A percentile compares a stretch with the other conserved stretches of the same genome.
phyloP scores from a whole-genome alignment of 2,888 invertebrate genomes.

The Chrysotoxum bicinctum region DNA sequence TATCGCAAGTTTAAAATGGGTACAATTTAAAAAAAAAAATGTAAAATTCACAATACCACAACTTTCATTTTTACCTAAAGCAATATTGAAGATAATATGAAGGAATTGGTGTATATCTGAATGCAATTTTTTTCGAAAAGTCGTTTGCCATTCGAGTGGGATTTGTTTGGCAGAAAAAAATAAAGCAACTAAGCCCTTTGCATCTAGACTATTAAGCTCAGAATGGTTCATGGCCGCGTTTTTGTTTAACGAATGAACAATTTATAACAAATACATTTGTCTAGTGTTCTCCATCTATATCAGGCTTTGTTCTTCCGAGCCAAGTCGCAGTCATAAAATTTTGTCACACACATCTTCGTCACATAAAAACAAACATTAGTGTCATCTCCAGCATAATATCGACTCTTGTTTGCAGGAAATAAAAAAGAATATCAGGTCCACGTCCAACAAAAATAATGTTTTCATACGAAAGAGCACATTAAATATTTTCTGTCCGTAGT shows the following conservation, averaged over 20 bases:
- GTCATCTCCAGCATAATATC: background rate
- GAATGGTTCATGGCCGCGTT: too few species aligned
- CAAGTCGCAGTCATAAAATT: constrained; percentile 19
- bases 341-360: constrained; percentile 13
- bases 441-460: constrained; percentile 14
- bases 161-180: too few species aligned
- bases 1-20: too few species aligned
- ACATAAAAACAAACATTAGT: constrained; percentile 24
- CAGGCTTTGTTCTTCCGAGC: background rate
- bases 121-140: too few species aligned
- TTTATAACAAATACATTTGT: constrained; percentile 7
- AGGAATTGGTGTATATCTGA: too few species aligned
- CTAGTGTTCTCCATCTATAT: constrained; percentile 7
- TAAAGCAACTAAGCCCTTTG: too few species aligned
- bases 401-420: background rate
- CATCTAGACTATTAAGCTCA: too few species aligned
- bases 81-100: too few species aligned
- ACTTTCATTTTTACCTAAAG: too few species aligned
- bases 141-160: too few species aligned
- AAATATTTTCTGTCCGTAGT: constrained; percentile 18
- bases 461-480: constrained; percentile 11
- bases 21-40: too few species aligned
- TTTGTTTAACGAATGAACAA: background rate
- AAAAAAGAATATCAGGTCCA: background rate
- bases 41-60: too few species aligned